Evolutionary conservation across 2,113 vertebrate species (phyloP), one percentile per base, ranked within the genome.

Genomic region (Gallinago media): DNA sequence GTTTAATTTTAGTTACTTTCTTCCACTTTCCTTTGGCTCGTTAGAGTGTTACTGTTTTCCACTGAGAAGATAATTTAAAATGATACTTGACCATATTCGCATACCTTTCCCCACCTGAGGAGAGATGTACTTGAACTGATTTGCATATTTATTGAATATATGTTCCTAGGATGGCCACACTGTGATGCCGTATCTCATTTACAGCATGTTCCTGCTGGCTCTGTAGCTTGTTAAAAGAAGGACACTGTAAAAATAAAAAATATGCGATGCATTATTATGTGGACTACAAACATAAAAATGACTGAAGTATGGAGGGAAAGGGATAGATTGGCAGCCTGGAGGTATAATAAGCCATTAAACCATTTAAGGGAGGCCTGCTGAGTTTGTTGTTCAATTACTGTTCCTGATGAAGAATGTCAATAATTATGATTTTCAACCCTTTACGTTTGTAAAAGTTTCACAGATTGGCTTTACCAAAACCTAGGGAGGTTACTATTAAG

Each of bases 111-210:
- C 74, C 88, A 95, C 90, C 86, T 91, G 78, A 96, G 88, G 88
- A 96, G 67, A 96, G 42, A 67, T 54, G 42, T 66, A 76, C 85
- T 92, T 84, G 84, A 89, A 79, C 44, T 81, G 54, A 95, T 97
- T 96, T 96, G 73, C 93, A 94, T 96, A 79, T 94, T 95, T 96
- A 94, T 97, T 96, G 95, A 89, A 89, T 93, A 56, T 74, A 16
- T 85, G 47, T 89, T 96, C 50, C 81, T 91, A 79, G 78, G 50
- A 84, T 79, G 72, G 90, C 94, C 92, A 92, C 47, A 56, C 38
- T 76, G 65, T 0, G 0, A 92, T 85, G 78, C n/a, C 0, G 0
- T 85, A 61, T 90, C 92, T 96, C 81, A 86, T 97, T 96, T 96
- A 91, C 93, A 94, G 72, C 81, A 73, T 23, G 34, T 63, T 96